Percentiles rank a stretch among this genome's conserved stretches.
These are phyloP conservation scores for Phragmatobia fuliginosa DNA, from an alignment of 2,888 invertebrate genomes.

Conservation along the genomic window DNA sequence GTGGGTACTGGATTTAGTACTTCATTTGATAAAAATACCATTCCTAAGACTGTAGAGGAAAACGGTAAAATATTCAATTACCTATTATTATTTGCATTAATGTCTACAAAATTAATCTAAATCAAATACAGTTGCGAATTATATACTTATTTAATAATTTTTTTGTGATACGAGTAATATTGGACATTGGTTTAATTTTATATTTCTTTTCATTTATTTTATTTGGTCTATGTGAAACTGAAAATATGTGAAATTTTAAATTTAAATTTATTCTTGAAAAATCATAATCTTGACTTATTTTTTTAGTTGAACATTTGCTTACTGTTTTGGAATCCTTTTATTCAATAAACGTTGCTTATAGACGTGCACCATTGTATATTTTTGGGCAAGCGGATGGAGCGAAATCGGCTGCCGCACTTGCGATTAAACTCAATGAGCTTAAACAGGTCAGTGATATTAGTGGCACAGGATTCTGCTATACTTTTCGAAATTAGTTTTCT, in stretches of 20 bases:
- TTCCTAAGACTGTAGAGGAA: slow-evolving; percentile 30
- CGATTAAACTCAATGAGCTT: slow-evolving; percentile 80
- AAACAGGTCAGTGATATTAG: slow-evolving; percentile 10
- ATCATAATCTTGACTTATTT: not conserved
- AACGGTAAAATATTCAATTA: slow-evolving; percentile 32
- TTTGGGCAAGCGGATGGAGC: slow-evolving; percentile 96
- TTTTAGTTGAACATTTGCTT: slow-evolving; percentile 89
- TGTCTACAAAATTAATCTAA: too few relatives aligned
- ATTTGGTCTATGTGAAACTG: too few relatives aligned
- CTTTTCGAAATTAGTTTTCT: not conserved
- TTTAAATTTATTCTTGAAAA: too few relatives aligned
- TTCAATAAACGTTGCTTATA: slow-evolving; percentile 87
- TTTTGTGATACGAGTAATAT: too few relatives aligned
- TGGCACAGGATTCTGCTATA: not conserved
- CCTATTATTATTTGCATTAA: too few relatives aligned
- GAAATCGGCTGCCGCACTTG: slow-evolving; percentile 93
- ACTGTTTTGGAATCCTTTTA: slow-evolving; percentile 90
- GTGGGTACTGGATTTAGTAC: slow-evolving; percentile 95
- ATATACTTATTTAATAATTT: too few relatives aligned
- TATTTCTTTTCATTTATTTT: too few relatives aligned
- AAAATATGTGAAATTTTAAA: too few relatives aligned
- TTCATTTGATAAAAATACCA: slow-evolving; percentile 84
- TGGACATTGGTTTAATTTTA: too few relatives aligned
- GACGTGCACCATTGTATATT: slow-evolving; percentile 91
- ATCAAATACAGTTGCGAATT: too few relatives aligned